A percentile compares a stretch with the other conserved stretches of the same genome.
Evolutionary conservation across 2,888 invertebrate genomes (phyloP).

Genomic region (Hoplodrina ambigua): DNA sequence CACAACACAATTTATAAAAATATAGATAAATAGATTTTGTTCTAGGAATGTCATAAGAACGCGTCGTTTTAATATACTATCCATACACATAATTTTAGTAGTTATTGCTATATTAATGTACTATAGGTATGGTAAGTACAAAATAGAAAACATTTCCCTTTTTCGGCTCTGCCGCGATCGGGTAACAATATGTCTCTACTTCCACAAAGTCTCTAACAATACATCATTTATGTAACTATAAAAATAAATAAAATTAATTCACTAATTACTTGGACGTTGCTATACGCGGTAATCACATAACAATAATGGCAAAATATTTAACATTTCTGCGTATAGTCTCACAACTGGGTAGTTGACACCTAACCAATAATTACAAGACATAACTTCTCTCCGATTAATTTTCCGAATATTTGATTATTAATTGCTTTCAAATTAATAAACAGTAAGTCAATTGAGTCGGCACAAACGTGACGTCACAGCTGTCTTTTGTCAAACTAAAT

Average conservation of each 20-base stretch:
- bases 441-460: too few relatives aligned
- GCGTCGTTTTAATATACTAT: not conserved
- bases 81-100: not conserved
- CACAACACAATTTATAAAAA: slow-evolving; percentile 5
- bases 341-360: not conserved
- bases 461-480: too few relatives aligned
- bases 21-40: slow-evolving; percentile 17
- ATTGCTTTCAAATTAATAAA: too few relatives aligned
- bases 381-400: too few relatives aligned
- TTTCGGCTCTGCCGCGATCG: not conserved
- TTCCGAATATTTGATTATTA: too few relatives aligned
- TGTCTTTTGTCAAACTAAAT: too few relatives aligned
- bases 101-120: slow-evolving; percentile 18
- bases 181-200: slow-evolving; percentile 6
- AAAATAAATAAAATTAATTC: slow-evolving; percentile 23
- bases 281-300: slow-evolving; percentile 35
- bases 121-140: slow-evolving; percentile 18
- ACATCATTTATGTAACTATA: not conserved
- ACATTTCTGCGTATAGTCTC: slow-evolving; percentile 22
- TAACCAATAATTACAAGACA: too few relatives aligned
- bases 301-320: slow-evolving; percentile 35
- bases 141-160: slow-evolving; percentile 4
- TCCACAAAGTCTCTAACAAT: slow-evolving; percentile 25
- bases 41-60: slow-evolving; percentile 32
- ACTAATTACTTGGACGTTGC: slow-evolving; percentile 27